Base-by-base conservation (phyloP, 2,888 invertebrate genomes). In the Ectobius pallidus region DNA sequence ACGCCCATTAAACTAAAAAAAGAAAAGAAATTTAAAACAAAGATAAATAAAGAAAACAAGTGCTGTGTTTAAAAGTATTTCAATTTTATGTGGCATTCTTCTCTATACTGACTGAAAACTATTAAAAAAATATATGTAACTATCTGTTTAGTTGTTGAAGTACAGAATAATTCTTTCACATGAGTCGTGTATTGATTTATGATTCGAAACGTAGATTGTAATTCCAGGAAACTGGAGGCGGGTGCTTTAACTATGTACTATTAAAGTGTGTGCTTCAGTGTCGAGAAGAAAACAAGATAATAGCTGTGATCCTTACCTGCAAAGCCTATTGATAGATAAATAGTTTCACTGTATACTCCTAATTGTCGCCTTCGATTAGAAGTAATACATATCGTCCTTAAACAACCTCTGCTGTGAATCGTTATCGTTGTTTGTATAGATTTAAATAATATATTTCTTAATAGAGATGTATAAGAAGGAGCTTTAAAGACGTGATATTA, bases 261-360 rank as follows among this genome's bases (percentile, higher is more conserved):
- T n/a, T 4, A 14, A 46, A n/a, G 3, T 16, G 32, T 58, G 58
- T 58, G 30, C 32, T 30, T 58, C 58, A 58, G 25, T 2, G 30
- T 11, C 14, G n/a, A 25, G 4, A 55, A 3, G 27, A 14, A 16
- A 30, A 2, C 20, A 49, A 39, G 14, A 46, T 2, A 3, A 1
- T 58, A 58, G 58, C 58, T 58, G 58, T 58, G 58, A 58, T 58
- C n/a, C n/a, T 6, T n/a, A 6, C 16, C n/a, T 58, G 6, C n/a
- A 34, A 34, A 34, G 34, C 11, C 34, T 34, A 34, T 34, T 34
- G 7, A 7, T 34, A 34, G 34, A 34, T 34, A 34, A 34, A 34
- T 7, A 7, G 34, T 34, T 7, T 7, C 11, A 7, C 11, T 11
- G 34, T 34, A 6, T 34, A n/a, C n/a, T 52, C 9, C 25, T 22